Base-by-base conservation (phyloP, 2,888 invertebrate genomes). In the Luffia ferchaultella region DNA sequence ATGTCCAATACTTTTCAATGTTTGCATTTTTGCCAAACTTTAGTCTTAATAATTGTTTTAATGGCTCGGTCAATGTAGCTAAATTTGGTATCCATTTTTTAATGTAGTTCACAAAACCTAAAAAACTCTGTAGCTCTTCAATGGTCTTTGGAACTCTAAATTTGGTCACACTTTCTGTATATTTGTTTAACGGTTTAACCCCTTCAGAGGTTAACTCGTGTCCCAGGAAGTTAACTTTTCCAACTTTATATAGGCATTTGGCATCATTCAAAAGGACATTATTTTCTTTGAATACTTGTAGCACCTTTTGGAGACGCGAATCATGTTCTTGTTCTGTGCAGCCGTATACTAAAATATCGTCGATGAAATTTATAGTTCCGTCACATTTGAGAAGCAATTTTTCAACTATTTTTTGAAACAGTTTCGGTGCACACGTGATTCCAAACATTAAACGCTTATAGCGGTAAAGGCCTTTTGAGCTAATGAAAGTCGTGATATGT, bases 381-480 rank as follows among this genome's bases (percentile, higher is more conserved):
- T 53, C 52, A 40, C 53, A 55, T 15, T 16, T 16, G 40, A 55
- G 18, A 12, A 54, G 47, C 2, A 54, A 46, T 19, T 40, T 20
- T 51, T 61, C 54, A 20, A 66, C 49, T 0, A 61, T 62, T 46
- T 58, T 56, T 56, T 58, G 56, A 52, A 69, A 58, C 1, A 53
- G 17, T 50, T 57, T 57, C 7, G 59, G 58, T 2, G 57, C 57
- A 48, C 63, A 69, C 18, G 64, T 63, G 0, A 68, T 62, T 0
- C 68, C 67, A 52, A 71, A 72, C 60, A 68, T 60, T 1, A 70
- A 48, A 12, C 68, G 51, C 52, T 68, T 70, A 46, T 64, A 70
- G 20, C 65, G 49, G 45, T 58, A 65, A 18, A 71, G 48, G 1
- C 68, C 68, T 42, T 54, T 56, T 41, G 58, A 60, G 5, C 69